Evolutionary conservation across 2,113 vertebrate species (phyloP).

Genomic region (Gopherus evgoodei): DNA sequence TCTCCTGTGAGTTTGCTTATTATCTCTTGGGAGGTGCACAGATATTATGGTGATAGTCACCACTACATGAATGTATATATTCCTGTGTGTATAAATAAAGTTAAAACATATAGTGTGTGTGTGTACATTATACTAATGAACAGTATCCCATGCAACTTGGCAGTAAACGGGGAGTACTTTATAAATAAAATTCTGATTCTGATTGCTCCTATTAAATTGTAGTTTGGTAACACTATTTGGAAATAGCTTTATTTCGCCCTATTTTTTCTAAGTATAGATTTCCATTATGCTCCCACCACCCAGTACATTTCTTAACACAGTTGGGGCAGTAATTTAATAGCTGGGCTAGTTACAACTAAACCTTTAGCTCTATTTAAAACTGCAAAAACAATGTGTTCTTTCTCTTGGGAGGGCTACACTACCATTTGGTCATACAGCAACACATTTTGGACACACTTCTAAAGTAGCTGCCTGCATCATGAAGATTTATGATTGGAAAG

Average conservation of each 20-base stretch:
- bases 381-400: slow-evolving; percentile 36
- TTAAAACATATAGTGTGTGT: too few species aligned
- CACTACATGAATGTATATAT: not conserved
- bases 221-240: not conserved
- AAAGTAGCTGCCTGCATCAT: not conserved
- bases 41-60: slow-evolving; percentile 40
- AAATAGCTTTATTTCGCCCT: slow-evolving; percentile 27
- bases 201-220: not conserved
- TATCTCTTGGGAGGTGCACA: slow-evolving; percentile 34
- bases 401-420: slow-evolving; percentile 31
- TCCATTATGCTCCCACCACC: not conserved
- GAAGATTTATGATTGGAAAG: slow-evolving; percentile 44
- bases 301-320: slow-evolving; percentile 34
- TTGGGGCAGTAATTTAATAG: slow-evolving; percentile 50
- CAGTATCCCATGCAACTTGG: not conserved
- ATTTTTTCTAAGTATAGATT: not conserved
- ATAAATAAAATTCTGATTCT: not conserved
- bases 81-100: not conserved
- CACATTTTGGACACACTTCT: slow-evolving; percentile 31
- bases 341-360: not conserved
- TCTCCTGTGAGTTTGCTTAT: slow-evolving; percentile 57
- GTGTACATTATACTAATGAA: not conserved
- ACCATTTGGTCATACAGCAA: slow-evolving; percentile 61
- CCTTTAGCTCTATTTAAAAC: slow-evolving; percentile 45
- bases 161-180: not conserved